Conservation (phyloP, 2,888 invertebrate genomes). For the Hymenopus coronatus region DNA sequence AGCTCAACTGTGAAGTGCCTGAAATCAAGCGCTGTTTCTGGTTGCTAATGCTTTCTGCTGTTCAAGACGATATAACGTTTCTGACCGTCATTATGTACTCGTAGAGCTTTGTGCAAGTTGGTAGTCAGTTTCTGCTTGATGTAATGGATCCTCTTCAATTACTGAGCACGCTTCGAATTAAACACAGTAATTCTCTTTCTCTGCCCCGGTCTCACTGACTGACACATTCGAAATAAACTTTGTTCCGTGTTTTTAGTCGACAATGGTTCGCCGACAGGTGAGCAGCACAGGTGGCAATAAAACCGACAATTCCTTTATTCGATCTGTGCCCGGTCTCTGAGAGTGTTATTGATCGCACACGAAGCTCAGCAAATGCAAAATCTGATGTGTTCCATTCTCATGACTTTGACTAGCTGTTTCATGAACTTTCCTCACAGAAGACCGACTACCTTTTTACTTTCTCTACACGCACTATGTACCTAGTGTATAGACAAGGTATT, state of each 20-base stretch:
- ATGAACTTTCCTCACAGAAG: too few species aligned
- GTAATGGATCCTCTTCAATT: conserved; percentile 12
- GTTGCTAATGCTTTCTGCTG: too few species aligned
- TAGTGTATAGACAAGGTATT: too few species aligned
- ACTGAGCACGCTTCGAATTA: conserved; percentile 2
- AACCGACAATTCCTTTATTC: not conserved
- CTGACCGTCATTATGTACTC: not conserved
- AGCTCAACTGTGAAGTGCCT: too few species aligned
- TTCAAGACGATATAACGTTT: not conserved
- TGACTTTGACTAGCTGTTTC: too few species aligned
- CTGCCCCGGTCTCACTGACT: not conserved
- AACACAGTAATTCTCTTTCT: conserved; percentile 1
- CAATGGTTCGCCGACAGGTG: not conserved
- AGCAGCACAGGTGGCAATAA: not conserved
- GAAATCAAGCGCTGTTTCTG: too few species aligned
- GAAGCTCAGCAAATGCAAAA: not conserved
- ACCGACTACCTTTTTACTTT: too few species aligned
- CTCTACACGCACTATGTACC: too few species aligned
- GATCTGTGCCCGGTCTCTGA: not conserved
- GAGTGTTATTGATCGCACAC: not conserved
- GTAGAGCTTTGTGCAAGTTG: too few species aligned
- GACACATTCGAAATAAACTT: not conserved
- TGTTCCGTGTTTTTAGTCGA: not conserved
- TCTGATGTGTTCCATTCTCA: too few species aligned
- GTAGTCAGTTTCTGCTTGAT: not conserved